Percentiles rank a stretch among this genome's conserved stretches.
These are phyloP conservation scores for Tuta absoluta DNA, from an alignment of 2,888 invertebrate genomes.

Conservation along the genomic window DNA sequence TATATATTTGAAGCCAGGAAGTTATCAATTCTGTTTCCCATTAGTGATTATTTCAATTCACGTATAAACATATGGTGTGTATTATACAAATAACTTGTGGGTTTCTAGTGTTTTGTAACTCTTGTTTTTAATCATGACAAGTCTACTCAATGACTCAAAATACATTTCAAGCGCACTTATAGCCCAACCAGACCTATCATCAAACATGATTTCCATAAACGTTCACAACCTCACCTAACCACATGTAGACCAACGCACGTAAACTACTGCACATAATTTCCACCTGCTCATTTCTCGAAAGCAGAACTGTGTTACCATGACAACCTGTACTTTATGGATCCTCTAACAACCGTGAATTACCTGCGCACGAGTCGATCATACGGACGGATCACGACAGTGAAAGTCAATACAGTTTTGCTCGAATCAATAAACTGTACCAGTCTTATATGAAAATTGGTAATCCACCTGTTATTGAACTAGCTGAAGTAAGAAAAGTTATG, in stretches of 20 bases:
- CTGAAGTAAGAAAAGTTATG: neutral
- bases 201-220: conserved; percentile 10
- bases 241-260: conserved; percentile 1
- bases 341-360: conserved; percentile 16
- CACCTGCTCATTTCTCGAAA: neutral
- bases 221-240: neutral
- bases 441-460: conserved; percentile 17
- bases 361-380: conserved; percentile 25
- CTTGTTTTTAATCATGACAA: neutral
- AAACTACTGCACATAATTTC: neutral
- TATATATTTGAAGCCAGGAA: too few relatives aligned
- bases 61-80: too few relatives aligned
- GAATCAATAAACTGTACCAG: too few relatives aligned
- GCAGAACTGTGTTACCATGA: neutral
- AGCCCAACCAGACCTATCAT: neutral
- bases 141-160: too few relatives aligned
- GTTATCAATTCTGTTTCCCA: too few relatives aligned
- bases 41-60: too few relatives aligned
- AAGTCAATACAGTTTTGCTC: conserved; percentile 36
- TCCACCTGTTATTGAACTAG: neutral
- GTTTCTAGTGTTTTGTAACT: neutral
- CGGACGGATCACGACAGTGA: conserved; percentile 37
- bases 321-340: conserved; percentile 14
- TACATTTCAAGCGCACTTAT: neutral
- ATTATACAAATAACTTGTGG: too few relatives aligned